Evolutionary conservation across 2,113 vertebrate species (phyloP).

Genomic region (Hiodon tergisus): DNA sequence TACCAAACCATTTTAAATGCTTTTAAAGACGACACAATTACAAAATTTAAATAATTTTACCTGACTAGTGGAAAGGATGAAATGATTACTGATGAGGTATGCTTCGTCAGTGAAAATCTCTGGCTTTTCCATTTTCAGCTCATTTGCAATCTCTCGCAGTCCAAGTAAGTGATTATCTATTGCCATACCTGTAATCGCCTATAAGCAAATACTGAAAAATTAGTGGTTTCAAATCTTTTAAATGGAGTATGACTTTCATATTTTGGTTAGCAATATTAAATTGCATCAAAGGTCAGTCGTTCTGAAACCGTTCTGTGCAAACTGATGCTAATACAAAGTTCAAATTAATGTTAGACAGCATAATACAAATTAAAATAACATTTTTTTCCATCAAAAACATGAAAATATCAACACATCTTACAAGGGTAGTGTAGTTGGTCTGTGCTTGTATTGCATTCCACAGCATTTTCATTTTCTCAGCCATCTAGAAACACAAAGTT

Average conservation of each 20-base stretch:
- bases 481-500: constrained; percentile 59
- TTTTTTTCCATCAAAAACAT: not conserved
- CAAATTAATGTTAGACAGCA: no score
- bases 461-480: constrained; percentile 75
- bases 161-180: constrained; percentile 95
- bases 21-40: no score
- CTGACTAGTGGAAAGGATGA: constrained; percentile 95
- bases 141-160: constrained; percentile 73
- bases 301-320: no score
- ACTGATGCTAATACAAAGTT: no score
- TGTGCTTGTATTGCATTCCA: constrained; percentile 77
- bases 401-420: constrained; percentile 52
- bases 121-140: constrained; percentile 72
- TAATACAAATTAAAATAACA: no score
- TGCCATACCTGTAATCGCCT: constrained; percentile 89
- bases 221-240: not conserved
- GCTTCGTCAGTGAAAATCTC: constrained; percentile 88
- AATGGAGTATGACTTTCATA: no score
- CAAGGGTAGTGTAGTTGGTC: constrained; percentile 80
- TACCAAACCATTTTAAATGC: no score
- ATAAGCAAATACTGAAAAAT: constrained; percentile 14
- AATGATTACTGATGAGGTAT: constrained; percentile 78
- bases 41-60: constrained; percentile 50
- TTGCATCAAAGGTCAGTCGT: not conserved
- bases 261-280: no score